Evolutionary conservation across 2,113 vertebrate species (phyloP).

Genomic region (Oryzias curvinotus): DNA sequence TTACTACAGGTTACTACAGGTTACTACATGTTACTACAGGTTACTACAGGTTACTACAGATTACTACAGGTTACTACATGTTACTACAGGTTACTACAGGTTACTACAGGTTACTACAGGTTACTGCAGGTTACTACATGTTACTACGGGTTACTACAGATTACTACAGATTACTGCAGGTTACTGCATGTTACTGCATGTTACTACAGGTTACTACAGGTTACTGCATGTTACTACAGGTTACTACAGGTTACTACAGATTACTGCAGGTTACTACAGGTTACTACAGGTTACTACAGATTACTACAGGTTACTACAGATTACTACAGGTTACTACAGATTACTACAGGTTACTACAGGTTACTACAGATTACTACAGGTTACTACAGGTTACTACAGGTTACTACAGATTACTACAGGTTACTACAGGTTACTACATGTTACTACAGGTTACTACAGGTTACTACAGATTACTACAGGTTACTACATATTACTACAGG

Average conservation of each 20-base stretch:
- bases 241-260: too few species aligned
- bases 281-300: too few species aligned
- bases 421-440: not conserved
- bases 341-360: not conserved
- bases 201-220: not conserved
- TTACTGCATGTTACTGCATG: not conserved
- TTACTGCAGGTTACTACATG: not conserved
- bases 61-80: not conserved
- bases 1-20: not conserved
- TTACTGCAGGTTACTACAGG: not conserved
- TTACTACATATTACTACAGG: not conserved
- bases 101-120: not conserved
- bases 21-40: not conserved
- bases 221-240: not conserved
- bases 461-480: too few species aligned
- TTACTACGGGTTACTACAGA: too few species aligned
- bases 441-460: not conserved
- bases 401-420: not conserved
- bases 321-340: not conserved
- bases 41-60: too few species aligned
- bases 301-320: not conserved
- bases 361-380: not conserved
- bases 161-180: too few species aligned
- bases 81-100: not conserved
- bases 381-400: not conserved